Base-by-base conservation (phyloP, 2,888 invertebrate species). In the Metacarcinus magister region DNA sequence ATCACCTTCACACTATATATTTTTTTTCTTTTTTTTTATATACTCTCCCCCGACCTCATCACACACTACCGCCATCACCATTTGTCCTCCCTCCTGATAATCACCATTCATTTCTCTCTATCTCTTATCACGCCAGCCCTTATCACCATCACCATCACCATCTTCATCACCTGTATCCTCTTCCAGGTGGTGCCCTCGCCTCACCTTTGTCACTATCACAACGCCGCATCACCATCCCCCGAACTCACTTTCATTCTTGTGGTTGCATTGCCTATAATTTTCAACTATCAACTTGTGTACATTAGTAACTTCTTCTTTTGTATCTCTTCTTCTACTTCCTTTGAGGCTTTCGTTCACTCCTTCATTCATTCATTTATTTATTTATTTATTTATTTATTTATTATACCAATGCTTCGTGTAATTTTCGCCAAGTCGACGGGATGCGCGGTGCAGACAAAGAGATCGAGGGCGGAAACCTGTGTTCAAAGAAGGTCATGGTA, bases 201-300 rank as follows among this genome's bases (percentile, higher is more conserved):
- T 82, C 82, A 82, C 82, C 82, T 32, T 10, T 82, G 82, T 82
- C 82, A 82, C 82, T 82, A 82, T 82, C 82, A 13, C 82, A 32
- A 13, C 82, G 0, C 82, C 8, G 5, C 82, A 28, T 82, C 82
- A 82, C 82, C 32, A 16, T 82, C 82, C 32, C 82, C 82, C 10
- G 32, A 32, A 8, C 82, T 82, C 32, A 82, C 82, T 82, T 32
- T 32, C 32, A 32, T 82, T 82, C 32, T 32, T 82, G 82, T 82
- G 82, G 82, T 13, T 13, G 32, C 82, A 28, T 32, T 32, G 32
- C 7, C 82, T 82, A 28, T 82, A 13, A 82, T 82, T 82, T 82
- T 82, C 82, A 82, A 82, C 82, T 82, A 82, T 82, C 32, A 32
- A 13, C 82, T 82, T 82, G 82, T 82, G 82, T 32, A 82, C 32